Evolutionary conservation across 2,888 invertebrate species (phyloP).

Genomic region (Epinotia ramella): DNA sequence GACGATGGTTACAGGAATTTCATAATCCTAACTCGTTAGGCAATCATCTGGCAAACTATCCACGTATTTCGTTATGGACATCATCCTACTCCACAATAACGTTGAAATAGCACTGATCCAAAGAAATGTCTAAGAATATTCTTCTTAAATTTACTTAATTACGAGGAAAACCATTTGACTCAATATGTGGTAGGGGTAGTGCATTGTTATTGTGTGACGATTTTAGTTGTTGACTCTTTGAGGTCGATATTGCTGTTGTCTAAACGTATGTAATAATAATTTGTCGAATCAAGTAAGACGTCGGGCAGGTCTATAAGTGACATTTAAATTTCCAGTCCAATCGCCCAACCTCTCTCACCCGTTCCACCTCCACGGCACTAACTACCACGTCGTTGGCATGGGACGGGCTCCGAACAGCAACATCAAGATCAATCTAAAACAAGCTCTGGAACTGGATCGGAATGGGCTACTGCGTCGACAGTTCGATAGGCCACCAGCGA

Average conservation of each 20-base stretch:
- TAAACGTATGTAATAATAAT: not conserved
- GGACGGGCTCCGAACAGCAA: constrained; percentile 92
- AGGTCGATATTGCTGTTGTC: no score
- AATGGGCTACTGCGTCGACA: constrained; percentile 90
- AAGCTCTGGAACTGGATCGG: constrained; percentile 91
- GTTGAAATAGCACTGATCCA: no score
- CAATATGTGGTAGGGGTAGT: not conserved
- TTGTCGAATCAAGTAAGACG: not conserved
- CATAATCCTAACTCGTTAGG: no score
- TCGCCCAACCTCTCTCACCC: constrained; percentile 93
- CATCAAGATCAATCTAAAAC: constrained; percentile 92
- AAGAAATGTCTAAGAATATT: no score
- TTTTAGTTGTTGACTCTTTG: no score
- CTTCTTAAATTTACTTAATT: no score
- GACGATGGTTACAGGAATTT: no score
- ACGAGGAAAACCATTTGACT: no score
- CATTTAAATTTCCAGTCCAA: constrained; percentile 85
- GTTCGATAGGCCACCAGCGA: constrained; percentile 91
- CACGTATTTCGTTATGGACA: not conserved
- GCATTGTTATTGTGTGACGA: not conserved
- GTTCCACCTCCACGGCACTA: constrained; percentile 94
- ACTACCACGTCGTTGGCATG: constrained; percentile 93
- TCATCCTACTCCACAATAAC: no score
- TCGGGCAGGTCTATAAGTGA: not conserved
- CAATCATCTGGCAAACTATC: not conserved